A percentile compares a stretch with the other conserved stretches of the same genome.
phyloP scores from a whole-genome alignment of 1,140 invertebrate genomes.

The Thaumatotibia leucotreta region DNA sequence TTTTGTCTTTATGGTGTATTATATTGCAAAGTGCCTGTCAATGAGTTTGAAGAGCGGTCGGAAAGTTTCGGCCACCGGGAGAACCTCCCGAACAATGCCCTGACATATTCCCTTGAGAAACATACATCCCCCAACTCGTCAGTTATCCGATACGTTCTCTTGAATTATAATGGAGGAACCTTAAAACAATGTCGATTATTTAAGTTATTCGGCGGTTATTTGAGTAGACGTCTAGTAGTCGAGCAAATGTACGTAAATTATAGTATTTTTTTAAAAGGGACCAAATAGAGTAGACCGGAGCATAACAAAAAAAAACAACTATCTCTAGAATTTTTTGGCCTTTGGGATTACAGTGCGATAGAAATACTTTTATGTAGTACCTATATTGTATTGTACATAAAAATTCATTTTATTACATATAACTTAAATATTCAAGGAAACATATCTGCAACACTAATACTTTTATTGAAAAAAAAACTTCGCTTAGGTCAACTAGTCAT shows the following conservation, averaged over 20 bases:
- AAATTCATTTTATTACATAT: background rate
- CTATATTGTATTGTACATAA: too few species aligned
- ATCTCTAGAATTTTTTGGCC: too few species aligned
- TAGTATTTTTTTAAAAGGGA: too few species aligned
- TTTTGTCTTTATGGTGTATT: background rate
- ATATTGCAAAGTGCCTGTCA: constrained; percentile 8
- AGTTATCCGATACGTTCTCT: background rate
- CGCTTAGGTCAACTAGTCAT: background rate
- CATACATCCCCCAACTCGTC: constrained; percentile 6
- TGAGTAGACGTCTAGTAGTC: background rate
- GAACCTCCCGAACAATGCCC: constrained; percentile 3
- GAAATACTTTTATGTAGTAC: too few species aligned
- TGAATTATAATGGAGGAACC: background rate
- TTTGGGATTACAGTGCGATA: too few species aligned
- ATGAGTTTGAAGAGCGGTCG: constrained; percentile 8
- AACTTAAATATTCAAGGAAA: background rate
- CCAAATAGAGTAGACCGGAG: too few species aligned
- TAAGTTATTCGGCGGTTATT: too few species aligned
- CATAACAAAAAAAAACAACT: too few species aligned
- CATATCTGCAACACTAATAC: too few species aligned
- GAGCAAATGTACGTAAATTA: too few species aligned
- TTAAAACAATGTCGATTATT: background rate
- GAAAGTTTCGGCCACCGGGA: constrained; percentile 6
- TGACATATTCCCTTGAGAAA: background rate
- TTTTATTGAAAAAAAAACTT: too few species aligned